Evolutionary conservation across 2,113 vertebrate species (phyloP).

Genomic region (Thunnus thynnus): DNA sequence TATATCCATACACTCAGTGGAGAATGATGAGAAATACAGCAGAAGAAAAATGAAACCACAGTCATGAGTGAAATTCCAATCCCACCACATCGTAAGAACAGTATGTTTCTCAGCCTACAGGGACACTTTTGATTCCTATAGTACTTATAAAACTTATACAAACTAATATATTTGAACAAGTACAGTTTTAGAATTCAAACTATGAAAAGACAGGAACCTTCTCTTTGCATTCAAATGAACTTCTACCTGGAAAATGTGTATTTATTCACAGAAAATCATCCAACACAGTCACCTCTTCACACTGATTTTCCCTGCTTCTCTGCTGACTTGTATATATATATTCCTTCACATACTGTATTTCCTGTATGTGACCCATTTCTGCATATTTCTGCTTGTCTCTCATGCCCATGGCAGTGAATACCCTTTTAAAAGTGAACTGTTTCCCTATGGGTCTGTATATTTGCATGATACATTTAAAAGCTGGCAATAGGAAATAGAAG

Average conservation of each 20-base stretch:
- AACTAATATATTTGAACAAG: no score
- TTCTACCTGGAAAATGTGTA: background rate
- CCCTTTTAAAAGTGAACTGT: no score
- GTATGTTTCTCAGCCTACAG: constrained; percentile 15
- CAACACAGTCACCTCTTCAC: background rate
- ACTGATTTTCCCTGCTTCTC: background rate
- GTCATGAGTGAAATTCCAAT: constrained; percentile 27
- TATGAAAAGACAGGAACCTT: background rate
- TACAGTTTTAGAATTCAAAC: background rate
- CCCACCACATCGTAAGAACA: constrained; percentile 6
- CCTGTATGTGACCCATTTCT: background rate
- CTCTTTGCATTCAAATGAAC: background rate
- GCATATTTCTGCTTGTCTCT: no score
- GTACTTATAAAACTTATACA: no score
- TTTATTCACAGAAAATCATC: background rate
- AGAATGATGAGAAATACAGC: background rate
- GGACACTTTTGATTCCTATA: background rate
- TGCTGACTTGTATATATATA: background rate
- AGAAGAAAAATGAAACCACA: constrained; percentile 2
- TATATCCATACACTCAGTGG: no score
- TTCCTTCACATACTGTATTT: background rate
- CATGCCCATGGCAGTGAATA: no score
- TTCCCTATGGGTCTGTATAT: no score
- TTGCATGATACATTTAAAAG: no score
- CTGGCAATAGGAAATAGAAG: no score